phyloP scores from a whole-genome alignment of 2,113 vertebrate genomes.

The Poicephalus gulielmi region DNA sequence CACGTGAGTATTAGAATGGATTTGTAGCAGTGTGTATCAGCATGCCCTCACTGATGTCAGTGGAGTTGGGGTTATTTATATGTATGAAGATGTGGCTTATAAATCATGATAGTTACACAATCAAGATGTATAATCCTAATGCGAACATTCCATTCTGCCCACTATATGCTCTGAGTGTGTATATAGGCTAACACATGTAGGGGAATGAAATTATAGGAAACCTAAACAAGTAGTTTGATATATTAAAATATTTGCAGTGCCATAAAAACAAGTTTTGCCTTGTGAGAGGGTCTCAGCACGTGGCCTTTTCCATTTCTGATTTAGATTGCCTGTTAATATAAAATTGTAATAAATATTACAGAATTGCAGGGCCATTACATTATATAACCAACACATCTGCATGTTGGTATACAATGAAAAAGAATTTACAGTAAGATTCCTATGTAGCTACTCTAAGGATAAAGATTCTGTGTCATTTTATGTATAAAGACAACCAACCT shows the following conservation, averaged over 20 bases:
- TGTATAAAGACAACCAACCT: neutral
- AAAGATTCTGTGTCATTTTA: neutral
- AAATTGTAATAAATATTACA: neutral
- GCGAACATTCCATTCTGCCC: neutral
- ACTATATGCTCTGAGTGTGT: neutral
- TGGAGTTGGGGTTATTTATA: neutral
- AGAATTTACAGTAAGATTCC: neutral
- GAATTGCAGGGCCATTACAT: neutral
- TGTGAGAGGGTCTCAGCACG: neutral
- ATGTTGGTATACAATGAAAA: neutral
- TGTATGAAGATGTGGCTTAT: neutral
- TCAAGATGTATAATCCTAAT: neutral
- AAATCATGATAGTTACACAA: neutral
- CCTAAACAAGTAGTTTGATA: neutral
- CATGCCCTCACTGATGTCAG: neutral
- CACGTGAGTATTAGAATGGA: neutral
- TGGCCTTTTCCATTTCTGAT: neutral
- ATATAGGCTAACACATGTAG: neutral
- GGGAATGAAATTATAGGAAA: neutral
- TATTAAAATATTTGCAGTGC: neutral
- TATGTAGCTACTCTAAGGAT: neutral
- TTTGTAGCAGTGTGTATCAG: neutral
- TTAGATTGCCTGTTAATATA: neutral
- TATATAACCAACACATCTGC: neutral
- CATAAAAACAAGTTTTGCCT: neutral